phyloP scores from a whole-genome alignment of 1,140 invertebrate genomes.

The Drepana arcuata region DNA sequence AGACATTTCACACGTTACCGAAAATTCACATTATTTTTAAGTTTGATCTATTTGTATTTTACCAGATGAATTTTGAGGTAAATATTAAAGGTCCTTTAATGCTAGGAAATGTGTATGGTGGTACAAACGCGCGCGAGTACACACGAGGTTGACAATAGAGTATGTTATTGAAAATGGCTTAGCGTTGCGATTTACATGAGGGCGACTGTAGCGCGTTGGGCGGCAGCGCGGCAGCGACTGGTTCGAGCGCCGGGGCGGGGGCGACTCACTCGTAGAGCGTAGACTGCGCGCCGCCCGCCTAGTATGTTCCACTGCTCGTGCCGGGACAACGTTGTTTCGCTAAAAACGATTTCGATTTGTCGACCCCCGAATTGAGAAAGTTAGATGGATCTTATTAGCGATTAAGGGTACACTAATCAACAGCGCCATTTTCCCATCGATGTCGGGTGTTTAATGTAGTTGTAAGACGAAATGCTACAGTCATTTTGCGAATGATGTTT shows the following conservation, averaged over 20 bases:
- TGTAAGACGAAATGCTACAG: neutral
- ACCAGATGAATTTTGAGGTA: too few relatives aligned
- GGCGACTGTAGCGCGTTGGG: slow-evolving; percentile 32
- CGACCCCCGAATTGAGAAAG: slow-evolving; percentile 61
- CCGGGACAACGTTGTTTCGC: slow-evolving; percentile 60
- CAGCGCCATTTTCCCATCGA: slow-evolving; percentile 15
- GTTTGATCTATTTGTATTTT: slow-evolving; percentile 35
- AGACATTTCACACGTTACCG: slow-evolving; percentile 22
- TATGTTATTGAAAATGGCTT: slow-evolving; percentile 26
- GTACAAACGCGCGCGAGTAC: slow-evolving; percentile 1
- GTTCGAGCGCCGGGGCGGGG: slow-evolving; percentile 44
- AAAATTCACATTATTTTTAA: slow-evolving; percentile 24
- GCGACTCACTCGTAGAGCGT: slow-evolving; percentile 5
- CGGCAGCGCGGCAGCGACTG: slow-evolving; percentile 41
- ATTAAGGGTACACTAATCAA: slow-evolving; percentile 64
- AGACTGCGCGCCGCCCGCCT: slow-evolving; percentile 48
- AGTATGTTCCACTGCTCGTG: too few relatives aligned
- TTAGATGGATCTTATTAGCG: slow-evolving; percentile 62
- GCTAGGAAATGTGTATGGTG: too few relatives aligned
- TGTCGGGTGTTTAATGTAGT: slow-evolving; percentile 7
- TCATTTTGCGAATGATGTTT: too few relatives aligned
- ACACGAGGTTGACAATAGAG: slow-evolving; percentile 9
- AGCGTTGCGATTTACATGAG: slow-evolving; percentile 33
- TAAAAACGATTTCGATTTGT: slow-evolving; percentile 69
- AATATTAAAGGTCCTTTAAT: slow-evolving; percentile 6